These are phyloP conservation scores for Sphaerodactylus townsendi DNA, from an alignment of 2,113 vertebrate species.

Conservation along the genomic window DNA sequence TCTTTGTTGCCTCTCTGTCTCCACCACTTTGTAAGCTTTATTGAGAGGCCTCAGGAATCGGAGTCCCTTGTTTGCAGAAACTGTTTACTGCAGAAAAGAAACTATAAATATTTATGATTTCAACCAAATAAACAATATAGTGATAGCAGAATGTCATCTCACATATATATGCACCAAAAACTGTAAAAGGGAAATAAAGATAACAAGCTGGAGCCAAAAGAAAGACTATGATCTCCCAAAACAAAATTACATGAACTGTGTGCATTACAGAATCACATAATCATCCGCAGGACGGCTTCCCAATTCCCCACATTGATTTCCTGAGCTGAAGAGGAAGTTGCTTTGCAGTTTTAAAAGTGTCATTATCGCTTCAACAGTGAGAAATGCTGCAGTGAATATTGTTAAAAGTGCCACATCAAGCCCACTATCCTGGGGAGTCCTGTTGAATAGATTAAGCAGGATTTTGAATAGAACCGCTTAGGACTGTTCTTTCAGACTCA, in stretches of 20 bases:
- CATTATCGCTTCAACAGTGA: neutral
- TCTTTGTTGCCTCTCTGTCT: neutral
- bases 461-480: too few relatives aligned
- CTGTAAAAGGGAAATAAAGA: neutral
- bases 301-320: neutral
- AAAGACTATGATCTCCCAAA: too few relatives aligned
- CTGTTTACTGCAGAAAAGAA: neutral
- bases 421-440: too few relatives aligned
- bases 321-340: neutral
- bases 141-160: neutral
- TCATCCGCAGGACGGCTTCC: too few relatives aligned
- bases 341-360: neutral
- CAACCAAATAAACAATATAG: neutral
- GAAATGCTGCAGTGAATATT: neutral
- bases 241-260: too few relatives aligned
- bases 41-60: neutral
- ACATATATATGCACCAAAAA: neutral
- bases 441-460: too few relatives aligned
- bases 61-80: neutral
- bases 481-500: too few relatives aligned
- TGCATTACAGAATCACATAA: too few relatives aligned
- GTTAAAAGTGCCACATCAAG: too few relatives aligned
- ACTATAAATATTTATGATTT: neutral
- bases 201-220: neutral
- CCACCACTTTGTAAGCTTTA: slow-evolving; percentile 1